Percentiles rank a stretch among this genome's conserved stretches.
Conservation (phyloP, 23 tunicate genomes). For the Oikopleura albicans region DNA sequence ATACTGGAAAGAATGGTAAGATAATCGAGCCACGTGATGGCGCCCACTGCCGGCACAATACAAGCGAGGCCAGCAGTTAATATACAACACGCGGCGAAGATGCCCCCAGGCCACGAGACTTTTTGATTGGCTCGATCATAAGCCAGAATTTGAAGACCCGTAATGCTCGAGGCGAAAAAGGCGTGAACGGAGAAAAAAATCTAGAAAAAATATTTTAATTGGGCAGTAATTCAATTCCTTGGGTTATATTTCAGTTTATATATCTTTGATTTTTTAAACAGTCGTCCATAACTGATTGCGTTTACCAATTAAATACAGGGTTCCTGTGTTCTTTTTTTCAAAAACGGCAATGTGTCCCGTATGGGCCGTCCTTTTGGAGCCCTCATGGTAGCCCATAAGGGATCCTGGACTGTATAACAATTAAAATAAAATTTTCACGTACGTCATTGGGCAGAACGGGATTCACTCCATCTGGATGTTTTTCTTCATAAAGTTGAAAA, state of each 20-base stretch:
- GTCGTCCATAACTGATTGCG: too few species aligned
- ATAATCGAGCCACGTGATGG: slow-evolving; percentile 56
- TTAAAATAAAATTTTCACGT: neutral
- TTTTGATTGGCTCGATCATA: slow-evolving; percentile 37
- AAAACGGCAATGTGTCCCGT: too few species aligned
- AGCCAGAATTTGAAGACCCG: neutral
- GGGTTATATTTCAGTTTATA: too few species aligned
- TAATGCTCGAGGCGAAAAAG: neutral
- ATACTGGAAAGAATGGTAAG: slow-evolving; percentile 57
- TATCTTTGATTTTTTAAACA: too few species aligned
- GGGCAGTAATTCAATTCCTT: neutral
- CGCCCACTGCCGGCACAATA: slow-evolving; percentile 41
- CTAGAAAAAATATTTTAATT: neutral
- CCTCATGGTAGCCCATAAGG: too few species aligned
- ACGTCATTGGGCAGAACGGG: slow-evolving; percentile 83
- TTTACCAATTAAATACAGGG: too few species aligned
- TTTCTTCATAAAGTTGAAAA: slow-evolving; percentile 22
- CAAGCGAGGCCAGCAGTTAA: slow-evolving; percentile 31
- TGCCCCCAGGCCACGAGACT: slow-evolving; percentile 29
- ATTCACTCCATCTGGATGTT: slow-evolving; percentile 68
- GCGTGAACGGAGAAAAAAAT: neutral
- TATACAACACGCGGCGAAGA: neutral
- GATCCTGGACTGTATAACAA: too few species aligned
- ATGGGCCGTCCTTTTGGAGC: too few species aligned
- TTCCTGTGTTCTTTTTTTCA: too few species aligned